phyloP scores from a whole-genome alignment of 2,797 vertebrate species.

The Helostoma temminkii region DNA sequence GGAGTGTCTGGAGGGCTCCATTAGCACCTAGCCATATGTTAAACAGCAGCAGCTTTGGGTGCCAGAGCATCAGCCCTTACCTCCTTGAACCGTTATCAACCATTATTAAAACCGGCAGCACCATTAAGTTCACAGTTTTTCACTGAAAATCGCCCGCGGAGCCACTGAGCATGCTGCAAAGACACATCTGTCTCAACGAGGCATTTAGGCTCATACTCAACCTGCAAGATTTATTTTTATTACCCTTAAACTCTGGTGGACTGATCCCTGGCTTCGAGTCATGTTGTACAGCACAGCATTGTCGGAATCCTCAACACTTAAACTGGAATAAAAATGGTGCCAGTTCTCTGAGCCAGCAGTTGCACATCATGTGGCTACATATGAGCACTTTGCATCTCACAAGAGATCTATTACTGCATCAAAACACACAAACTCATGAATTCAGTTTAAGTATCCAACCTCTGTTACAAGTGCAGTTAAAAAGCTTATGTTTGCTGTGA shows the following conservation, averaged over 20 bases:
- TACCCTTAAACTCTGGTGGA: background rate
- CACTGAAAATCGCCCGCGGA: slow-evolving; percentile 29
- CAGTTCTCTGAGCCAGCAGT: background rate
- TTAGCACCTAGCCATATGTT: slow-evolving; percentile 70
- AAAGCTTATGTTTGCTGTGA: too few species aligned
- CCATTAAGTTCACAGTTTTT: slow-evolving; percentile 36
- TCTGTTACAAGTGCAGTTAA: too few species aligned
- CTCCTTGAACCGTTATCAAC: slow-evolving; percentile 29
- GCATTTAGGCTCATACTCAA: slow-evolving; percentile 26
- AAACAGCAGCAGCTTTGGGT: slow-evolving; percentile 52
- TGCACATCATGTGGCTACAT: background rate
- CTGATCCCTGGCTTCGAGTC: background rate
- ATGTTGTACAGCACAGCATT: background rate
- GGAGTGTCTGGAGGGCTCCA: slow-evolving; percentile 59
- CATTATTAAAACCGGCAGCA: slow-evolving; percentile 47
- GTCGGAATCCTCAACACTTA: background rate
- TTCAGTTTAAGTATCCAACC: too few species aligned
- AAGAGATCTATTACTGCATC: too few species aligned
- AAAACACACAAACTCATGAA: too few species aligned
- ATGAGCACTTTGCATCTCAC: too few species aligned
- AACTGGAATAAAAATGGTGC: too few species aligned
- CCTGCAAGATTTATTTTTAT: slow-evolving; percentile 32
- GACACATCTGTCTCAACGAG: slow-evolving; percentile 40
- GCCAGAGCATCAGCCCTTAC: slow-evolving; percentile 35
- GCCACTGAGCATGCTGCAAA: background rate